Base-by-base conservation (phyloP, 2,888 invertebrate genomes). In the Scrobipalpa costella region DNA sequence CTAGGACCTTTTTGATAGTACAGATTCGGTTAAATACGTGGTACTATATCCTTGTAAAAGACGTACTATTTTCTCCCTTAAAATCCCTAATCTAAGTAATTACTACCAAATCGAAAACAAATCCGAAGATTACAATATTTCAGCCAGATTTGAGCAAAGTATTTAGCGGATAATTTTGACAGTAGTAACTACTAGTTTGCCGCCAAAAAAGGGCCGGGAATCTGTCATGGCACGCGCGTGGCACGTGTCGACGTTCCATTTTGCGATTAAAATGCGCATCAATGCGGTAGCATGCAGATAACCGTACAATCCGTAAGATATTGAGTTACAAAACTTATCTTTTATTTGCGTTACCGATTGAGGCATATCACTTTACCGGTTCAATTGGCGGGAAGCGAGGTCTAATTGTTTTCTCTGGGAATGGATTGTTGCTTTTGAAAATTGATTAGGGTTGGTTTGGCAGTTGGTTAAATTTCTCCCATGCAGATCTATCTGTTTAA, bases 321-420 rank as follows among this genome's bases (percentile, higher is more conserved):
- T 90, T 82, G 76, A 27, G 27, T 27, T 27, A 27, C 27, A 77
- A 78, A 80, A 52, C 55, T 85, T 27, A 85, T 87, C 85, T 84
- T 83, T 80, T 90, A 88, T 90, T 90, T 90, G 81, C 86, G 68
- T 88, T 88, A 85, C 85, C 77, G 88, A 90, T 90, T 87, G 87
- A 80, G 81, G 64, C 73, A 74, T 87, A 86, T 90, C 85, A 69
- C 66, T 85, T 90, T 88, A 85, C 68, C 38, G 34, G 36, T 47
- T 49, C 33, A 71, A 71, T 74, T 84, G 79, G 72, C 71, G 70
- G 69, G 63, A 67, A 70, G 76, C 64, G 76, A 84, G 83, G n/a
- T n/a, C 85, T 86, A 55, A 81, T 85, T 82, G 80, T 84, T 80
- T 74, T 76, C 72, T 72, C 73, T 80, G 82, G 77, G 80, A 78